phyloP scores from a whole-genome alignment of 2,113 vertebrate genomes.

The Zosterops borbonicus region DNA sequence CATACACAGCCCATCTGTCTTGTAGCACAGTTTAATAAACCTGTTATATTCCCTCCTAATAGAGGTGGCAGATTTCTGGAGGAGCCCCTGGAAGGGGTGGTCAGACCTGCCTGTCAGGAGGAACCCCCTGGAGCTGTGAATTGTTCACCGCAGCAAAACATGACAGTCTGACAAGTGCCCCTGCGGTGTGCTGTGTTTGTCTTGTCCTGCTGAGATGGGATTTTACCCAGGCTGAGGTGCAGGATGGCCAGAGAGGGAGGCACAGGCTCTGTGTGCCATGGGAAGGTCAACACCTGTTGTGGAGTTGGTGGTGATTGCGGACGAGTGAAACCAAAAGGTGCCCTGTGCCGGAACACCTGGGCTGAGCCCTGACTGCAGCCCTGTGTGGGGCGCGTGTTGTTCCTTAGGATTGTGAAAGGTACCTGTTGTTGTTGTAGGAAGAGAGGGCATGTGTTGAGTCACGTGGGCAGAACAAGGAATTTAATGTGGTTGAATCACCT shows the following conservation, averaged over 20 bases:
- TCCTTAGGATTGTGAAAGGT: conserved; percentile 23
- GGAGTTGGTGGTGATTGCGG: not conserved
- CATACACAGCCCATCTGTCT: not conserved
- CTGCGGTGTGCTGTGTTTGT: accelerated
- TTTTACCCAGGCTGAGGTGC: not conserved
- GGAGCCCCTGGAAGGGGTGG: not conserved
- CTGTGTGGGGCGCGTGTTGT: not conserved
- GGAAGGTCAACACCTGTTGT: not conserved
- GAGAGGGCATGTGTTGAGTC: conserved; percentile 33
- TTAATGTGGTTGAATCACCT: conserved; percentile 41
- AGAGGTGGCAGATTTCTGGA: not conserved
- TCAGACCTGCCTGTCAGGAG: not conserved
- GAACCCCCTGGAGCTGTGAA: not conserved
- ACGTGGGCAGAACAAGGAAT: conserved; percentile 11
- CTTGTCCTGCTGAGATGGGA: not conserved
- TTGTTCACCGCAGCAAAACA: not conserved
- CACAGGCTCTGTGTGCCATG: not conserved
- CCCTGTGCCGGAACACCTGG: not conserved
- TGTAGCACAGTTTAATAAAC: not conserved
- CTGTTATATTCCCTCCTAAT: not conserved
- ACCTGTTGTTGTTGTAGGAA: conserved; percentile 27
- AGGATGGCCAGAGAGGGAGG: not conserved
- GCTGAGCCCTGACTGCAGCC: not conserved
- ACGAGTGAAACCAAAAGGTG: not conserved
- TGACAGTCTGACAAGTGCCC: not conserved